Evolutionary conservation across 2,888 invertebrate genomes (phyloP).

Genomic region (Ennomos erosarius): DNA sequence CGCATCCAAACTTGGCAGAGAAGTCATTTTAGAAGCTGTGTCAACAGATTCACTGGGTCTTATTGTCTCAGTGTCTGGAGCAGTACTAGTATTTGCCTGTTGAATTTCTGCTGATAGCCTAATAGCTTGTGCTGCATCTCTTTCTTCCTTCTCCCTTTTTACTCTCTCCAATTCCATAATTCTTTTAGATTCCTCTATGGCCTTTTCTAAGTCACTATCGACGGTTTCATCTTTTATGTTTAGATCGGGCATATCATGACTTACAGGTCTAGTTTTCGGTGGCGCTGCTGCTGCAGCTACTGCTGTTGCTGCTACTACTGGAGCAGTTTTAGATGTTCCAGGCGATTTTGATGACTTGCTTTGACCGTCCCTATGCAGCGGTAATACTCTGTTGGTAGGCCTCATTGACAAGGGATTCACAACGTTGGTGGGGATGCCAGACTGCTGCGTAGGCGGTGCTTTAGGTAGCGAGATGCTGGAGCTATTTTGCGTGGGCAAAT

Average conservation of each 20-base stretch:
- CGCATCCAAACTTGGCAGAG: constrained; percentile 72
- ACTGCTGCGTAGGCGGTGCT: constrained; percentile 85
- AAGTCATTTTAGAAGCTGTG: constrained; percentile 62
- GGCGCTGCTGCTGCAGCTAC: constrained; percentile 57
- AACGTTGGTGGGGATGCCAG: constrained; percentile 88
- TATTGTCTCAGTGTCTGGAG: constrained; percentile 46
- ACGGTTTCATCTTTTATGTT: constrained; percentile 81
- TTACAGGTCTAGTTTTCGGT: constrained; percentile 68
- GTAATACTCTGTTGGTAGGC: constrained; percentile 92
- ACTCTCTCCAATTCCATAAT: constrained; percentile 79
- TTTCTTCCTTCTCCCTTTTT: constrained; percentile 77
- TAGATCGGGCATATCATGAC: constrained; percentile 82
- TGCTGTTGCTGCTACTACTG: constrained; percentile 57
- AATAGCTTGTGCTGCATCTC: constrained; percentile 69
- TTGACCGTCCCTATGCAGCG: constrained; percentile 89
- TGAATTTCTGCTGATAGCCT: constrained; percentile 68
- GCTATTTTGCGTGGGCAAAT: constrained; percentile 78
- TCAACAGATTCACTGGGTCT: constrained; percentile 46
- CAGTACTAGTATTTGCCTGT: constrained; percentile 66
- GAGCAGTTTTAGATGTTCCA: constrained; percentile 58
- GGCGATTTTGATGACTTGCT: constrained; percentile 76
- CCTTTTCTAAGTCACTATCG: constrained; percentile 81
- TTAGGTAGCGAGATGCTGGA: constrained; percentile 86
- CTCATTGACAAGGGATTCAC: constrained; percentile 88
- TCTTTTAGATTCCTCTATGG: constrained; percentile 80